phyloP scores from a whole-genome alignment of 2,113 vertebrate species.

The Sinosuthora webbiana region DNA sequence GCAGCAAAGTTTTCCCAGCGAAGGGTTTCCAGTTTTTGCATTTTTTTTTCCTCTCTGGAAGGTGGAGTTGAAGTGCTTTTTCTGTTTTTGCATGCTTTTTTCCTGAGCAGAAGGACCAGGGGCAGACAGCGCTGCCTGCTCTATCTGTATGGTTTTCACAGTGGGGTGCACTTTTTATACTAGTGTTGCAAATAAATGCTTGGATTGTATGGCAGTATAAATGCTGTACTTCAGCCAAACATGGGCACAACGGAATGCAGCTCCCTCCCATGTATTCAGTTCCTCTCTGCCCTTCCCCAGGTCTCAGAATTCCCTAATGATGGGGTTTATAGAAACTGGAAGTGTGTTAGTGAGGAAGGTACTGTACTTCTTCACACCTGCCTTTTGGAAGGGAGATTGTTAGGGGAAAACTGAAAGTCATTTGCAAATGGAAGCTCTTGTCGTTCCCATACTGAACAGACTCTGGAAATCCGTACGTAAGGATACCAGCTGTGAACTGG shows the following conservation, averaged over 20 bases:
- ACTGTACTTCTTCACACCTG: not conserved
- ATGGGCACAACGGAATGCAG: not conserved
- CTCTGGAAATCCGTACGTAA: not conserved
- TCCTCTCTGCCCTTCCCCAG: not conserved
- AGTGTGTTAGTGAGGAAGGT: not conserved
- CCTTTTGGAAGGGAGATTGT: not conserved
- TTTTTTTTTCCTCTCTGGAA: not conserved
- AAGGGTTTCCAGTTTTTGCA: not conserved
- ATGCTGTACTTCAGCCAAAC: not conserved
- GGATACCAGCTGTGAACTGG: not conserved
- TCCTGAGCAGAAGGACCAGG: not conserved
- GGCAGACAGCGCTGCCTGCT: not conserved
- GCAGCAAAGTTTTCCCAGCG: not conserved
- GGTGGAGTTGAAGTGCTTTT: not conserved
- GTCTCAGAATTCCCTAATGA: not conserved
- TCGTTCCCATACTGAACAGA: not conserved
- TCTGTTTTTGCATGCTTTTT: not conserved
- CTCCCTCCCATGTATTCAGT: not conserved
- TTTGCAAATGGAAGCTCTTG: not conserved
- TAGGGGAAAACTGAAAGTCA: not conserved
- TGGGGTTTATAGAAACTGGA: not conserved
- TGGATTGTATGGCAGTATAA: not conserved
- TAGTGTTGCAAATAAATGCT: not conserved
- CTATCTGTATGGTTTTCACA: not conserved
- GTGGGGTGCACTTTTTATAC: not conserved